phyloP scores from a whole-genome alignment of 2,797 vertebrate genomes.

The Enteromius paludinosus region DNA sequence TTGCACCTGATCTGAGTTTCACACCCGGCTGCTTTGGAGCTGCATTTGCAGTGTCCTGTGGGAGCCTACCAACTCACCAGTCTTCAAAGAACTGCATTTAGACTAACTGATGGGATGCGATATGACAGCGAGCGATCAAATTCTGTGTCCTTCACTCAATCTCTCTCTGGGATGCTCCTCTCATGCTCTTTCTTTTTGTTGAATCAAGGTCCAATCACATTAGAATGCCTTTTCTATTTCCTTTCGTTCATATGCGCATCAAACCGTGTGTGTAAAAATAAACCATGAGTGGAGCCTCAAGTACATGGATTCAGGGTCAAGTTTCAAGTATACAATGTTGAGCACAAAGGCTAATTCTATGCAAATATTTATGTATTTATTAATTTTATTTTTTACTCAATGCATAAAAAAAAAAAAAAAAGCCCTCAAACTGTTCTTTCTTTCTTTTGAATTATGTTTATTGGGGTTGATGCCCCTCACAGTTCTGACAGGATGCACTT shows the following conservation, averaged over 20 bases:
- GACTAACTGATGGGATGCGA: conserved; percentile 34
- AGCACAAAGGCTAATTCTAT: background rate
- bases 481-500: background rate
- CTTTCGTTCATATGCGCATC: background rate
- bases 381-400: background rate
- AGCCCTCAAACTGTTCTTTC: background rate
- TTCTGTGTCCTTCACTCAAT: conserved; percentile 31
- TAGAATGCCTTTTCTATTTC: background rate
- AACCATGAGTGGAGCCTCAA: background rate
- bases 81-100: conserved; percentile 44
- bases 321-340: background rate
- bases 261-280: no score
- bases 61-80: background rate
- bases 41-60: conserved; percentile 18
- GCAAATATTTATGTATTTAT: background rate
- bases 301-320: background rate
- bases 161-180: background rate
- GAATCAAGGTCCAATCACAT: background rate
- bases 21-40: conserved; percentile 12
- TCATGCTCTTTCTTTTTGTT: conserved; percentile 1
- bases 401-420: no score
- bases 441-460: background rate
- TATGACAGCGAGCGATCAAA: conserved; percentile 12
- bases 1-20: conserved; percentile 36
- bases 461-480: background rate